A percentile compares a stretch with the other conserved stretches of the same genome.
Evolutionary conservation across 2,113 vertebrate species (phyloP).

Genomic region (Sakesphorus luctuosus): DNA sequence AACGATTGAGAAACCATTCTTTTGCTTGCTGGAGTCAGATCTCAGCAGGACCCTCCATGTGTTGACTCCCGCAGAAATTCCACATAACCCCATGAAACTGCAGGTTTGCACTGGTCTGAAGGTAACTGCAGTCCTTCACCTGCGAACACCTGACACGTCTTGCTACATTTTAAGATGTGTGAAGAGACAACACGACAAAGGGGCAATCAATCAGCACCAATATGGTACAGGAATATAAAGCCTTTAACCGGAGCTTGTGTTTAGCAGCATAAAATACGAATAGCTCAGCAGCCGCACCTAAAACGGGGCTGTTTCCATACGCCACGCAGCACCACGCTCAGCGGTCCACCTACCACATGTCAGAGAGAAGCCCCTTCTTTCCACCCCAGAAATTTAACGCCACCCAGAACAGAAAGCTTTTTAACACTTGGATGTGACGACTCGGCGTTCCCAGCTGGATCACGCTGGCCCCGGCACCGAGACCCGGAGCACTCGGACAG

Average conservation of each 20-base stretch:
- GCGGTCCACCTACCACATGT: rapidly evolving
- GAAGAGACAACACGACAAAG: not conserved
- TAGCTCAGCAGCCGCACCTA: not conserved
- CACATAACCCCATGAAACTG: not conserved
- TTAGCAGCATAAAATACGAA: not conserved
- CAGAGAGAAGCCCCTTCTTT: not conserved
- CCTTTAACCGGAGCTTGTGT: not conserved
- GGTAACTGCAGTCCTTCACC: rapidly evolving
- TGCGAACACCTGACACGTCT: not conserved
- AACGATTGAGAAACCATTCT: not conserved
- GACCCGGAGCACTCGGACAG: not conserved
- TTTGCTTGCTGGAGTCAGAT: not conserved
- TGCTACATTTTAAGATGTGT: not conserved
- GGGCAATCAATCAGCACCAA: not conserved
- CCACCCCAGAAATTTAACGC: not conserved
- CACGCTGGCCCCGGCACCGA: too few relatives aligned
- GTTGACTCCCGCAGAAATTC: not conserved
- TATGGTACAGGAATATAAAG: rapidly evolving
- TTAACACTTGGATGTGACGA: constrained; percentile 1
- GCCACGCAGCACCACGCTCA: rapidly evolving
- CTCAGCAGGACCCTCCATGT: not conserved
- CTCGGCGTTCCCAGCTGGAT: not conserved
- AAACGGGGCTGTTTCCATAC: rapidly evolving
- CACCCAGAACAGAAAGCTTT: not conserved
- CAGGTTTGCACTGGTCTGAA: not conserved